Conservation (phyloP, 2,888 invertebrate species). For the Taphrorychus bicolor region DNA sequence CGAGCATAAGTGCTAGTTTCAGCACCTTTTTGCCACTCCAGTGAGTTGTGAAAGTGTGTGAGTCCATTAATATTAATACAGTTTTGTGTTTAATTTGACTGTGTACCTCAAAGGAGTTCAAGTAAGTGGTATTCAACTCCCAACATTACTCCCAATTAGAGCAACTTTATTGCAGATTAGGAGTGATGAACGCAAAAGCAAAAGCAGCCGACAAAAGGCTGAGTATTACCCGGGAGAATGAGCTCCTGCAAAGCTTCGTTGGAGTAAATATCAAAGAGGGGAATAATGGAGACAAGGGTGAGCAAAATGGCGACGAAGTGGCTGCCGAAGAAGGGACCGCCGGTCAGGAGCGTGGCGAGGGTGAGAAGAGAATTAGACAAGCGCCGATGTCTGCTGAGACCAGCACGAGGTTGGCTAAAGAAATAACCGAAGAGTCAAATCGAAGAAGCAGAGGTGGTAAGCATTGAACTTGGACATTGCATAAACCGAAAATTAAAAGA, state of each 20-base stretch:
- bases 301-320: constrained; percentile 57
- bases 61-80: not conserved
- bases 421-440: constrained; percentile 43
- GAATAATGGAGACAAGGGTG: constrained; percentile 47
- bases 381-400: constrained; percentile 45
- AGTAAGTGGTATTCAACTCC: too few species aligned
- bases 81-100: too few species aligned
- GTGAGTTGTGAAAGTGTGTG: not conserved
- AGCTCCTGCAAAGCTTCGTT: constrained; percentile 81
- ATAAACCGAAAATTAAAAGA: too few species aligned
- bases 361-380: constrained; percentile 26
- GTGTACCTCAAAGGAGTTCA: too few species aligned
- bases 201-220: constrained; percentile 49
- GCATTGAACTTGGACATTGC: not conserved
- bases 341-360: constrained; percentile 53
- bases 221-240: constrained; percentile 67
- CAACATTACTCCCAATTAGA: too few species aligned
- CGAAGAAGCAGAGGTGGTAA: constrained; percentile 54
- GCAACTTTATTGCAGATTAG: too few species aligned
- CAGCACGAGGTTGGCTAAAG: constrained; percentile 42
- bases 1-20: constrained; percentile 48
- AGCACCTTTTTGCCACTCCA: constrained; percentile 30
- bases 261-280: constrained; percentile 70
- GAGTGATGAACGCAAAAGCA: constrained; percentile 40
- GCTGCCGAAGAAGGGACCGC: constrained; percentile 18